Evolutionary conservation across 2,797 vertebrate genomes (phyloP).

Genomic region (Trematomus bernacchii): DNA sequence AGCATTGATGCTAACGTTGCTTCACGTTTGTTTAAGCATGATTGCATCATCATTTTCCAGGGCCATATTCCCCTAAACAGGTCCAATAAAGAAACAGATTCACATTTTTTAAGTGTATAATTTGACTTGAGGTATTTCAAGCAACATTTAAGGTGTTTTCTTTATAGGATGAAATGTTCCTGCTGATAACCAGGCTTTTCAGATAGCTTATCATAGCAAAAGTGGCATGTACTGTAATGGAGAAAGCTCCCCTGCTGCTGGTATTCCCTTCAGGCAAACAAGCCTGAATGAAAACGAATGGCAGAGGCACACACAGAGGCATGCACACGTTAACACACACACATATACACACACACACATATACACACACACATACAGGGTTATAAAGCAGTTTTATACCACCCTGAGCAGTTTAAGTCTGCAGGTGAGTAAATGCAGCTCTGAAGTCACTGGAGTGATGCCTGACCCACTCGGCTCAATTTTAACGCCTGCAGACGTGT

Average conservation of each 20-base stretch:
- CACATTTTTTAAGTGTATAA: not conserved
- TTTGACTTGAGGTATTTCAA: constrained; percentile 16
- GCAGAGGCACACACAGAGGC: constrained; percentile 4
- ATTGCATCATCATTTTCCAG: constrained; percentile 1
- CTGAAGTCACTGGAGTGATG: constrained; percentile 44
- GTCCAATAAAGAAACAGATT: constrained; percentile 16
- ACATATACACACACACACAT: not conserved
- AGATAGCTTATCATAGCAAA: constrained; percentile 44
- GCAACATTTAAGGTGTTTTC: constrained; percentile 16
- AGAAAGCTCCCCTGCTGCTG: constrained; percentile 21
- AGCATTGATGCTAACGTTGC: not conserved
- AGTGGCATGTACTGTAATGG: constrained; percentile 36
- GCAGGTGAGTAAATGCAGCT: constrained; percentile 39
- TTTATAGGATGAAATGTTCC: constrained; percentile 15
- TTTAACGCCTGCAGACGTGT: constrained; percentile 29
- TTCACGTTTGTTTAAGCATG: no score
- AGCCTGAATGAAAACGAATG: constrained; percentile 27
- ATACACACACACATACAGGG: not conserved
- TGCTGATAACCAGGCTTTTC: constrained; percentile 37
- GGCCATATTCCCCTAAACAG: not conserved
- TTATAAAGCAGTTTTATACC: constrained; percentile 32
- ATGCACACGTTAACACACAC: not conserved
- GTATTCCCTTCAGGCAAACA: constrained; percentile 30
- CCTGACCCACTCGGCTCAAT: constrained; percentile 38
- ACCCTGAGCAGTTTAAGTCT: constrained; percentile 37